Evolutionary conservation across 1,140 invertebrate genomes (phyloP).

Genomic region (Gonioctena quinquepunctata): DNA sequence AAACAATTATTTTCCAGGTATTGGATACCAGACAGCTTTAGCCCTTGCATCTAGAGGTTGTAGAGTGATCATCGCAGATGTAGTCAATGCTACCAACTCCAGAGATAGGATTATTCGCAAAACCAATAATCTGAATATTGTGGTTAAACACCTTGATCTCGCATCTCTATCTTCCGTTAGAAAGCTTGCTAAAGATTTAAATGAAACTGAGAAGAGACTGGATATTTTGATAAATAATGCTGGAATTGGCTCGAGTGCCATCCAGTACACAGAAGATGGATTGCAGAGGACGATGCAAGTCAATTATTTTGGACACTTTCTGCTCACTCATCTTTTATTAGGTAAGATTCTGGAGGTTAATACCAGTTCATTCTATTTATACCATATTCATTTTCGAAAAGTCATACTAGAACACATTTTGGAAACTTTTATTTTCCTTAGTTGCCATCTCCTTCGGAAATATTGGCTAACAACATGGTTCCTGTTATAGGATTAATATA

Average conservation of each 20-base stretch:
- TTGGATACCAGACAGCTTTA: constrained; percentile 46
- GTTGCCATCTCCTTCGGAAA: too few relatives aligned
- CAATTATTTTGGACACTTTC: constrained; percentile 69
- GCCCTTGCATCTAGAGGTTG: constrained; percentile 44
- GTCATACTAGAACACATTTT: too few relatives aligned
- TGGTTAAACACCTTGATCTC: constrained; percentile 54
- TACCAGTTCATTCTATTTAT: background rate
- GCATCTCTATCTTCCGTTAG: constrained; percentile 58
- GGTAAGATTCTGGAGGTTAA: too few relatives aligned
- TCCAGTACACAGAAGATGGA: constrained; percentile 61
- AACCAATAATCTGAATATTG: constrained; percentile 51
- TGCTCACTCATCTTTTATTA: constrained; percentile 65
- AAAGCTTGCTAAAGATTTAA: constrained; percentile 57
- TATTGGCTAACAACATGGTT: too few relatives aligned
- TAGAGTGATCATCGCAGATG: constrained; percentile 46
- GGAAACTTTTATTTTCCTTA: too few relatives aligned
- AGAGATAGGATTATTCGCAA: constrained; percentile 47
- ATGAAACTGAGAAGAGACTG: constrained; percentile 58
- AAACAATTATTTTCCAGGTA: constrained; percentile 26
- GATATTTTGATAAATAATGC: constrained; percentile 73
- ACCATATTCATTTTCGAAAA: too few relatives aligned
- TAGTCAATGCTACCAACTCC: constrained; percentile 46
- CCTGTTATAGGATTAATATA: too few relatives aligned
- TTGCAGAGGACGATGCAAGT: constrained; percentile 63
- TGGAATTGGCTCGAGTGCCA: constrained; percentile 54